phyloP scores from a whole-genome alignment of 2,888 invertebrate species.

The Saturnia japonica region DNA sequence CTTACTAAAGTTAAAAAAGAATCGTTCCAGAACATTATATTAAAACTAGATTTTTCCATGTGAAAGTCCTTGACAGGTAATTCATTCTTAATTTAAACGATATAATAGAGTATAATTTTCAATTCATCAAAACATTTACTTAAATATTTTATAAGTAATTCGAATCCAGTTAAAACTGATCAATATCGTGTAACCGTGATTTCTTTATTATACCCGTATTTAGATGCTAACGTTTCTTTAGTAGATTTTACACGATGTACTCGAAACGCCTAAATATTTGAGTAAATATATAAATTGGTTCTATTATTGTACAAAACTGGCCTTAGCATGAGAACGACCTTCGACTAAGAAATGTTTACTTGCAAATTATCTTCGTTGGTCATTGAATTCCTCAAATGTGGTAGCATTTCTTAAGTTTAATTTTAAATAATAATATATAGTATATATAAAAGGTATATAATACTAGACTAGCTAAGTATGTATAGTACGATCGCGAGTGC shows the following conservation, averaged over 20 bases:
- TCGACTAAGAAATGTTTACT: constrained; percentile 5
- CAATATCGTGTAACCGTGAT: constrained; percentile 3
- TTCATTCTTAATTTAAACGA: not conserved
- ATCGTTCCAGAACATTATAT: too few species aligned
- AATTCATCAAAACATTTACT: not conserved
- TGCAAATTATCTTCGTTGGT: not conserved
- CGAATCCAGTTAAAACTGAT: constrained; percentile 9
- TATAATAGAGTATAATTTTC: not conserved
- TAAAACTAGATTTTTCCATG: not conserved
- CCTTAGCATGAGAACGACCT: constrained; percentile 2
- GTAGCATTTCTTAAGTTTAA: too few species aligned
- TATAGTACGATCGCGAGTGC: too few species aligned
- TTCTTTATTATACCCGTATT: not conserved
- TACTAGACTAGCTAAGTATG: not conserved
- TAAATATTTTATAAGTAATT: not conserved
- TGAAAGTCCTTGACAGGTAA: not conserved
- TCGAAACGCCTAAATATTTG: not conserved
- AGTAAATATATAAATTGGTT: constrained; percentile 3
- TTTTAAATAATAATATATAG: too few species aligned
- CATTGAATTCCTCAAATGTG: not conserved
- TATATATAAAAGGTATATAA: not conserved
- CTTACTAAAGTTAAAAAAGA: too few species aligned
- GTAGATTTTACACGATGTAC: constrained; percentile 2
- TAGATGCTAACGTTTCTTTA: not conserved
- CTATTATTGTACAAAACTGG: not conserved